Conservation (phyloP, 2,888 invertebrate genomes). For the Andrena bucephala region DNA sequence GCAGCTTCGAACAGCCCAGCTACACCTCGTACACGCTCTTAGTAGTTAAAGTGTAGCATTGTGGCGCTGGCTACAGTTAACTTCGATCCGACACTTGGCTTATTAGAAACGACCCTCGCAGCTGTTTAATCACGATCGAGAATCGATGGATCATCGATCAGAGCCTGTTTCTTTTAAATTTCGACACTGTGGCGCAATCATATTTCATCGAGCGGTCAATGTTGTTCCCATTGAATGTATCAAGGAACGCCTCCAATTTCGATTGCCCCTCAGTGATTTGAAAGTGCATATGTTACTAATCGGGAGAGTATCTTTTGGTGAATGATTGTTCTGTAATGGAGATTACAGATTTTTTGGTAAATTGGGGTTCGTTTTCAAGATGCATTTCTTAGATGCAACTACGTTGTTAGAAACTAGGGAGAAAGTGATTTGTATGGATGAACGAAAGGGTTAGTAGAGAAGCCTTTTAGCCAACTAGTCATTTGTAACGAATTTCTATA, state of each 20-base stretch:
- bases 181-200: conserved; percentile 52
- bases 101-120: conserved; percentile 22
- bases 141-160: conserved; percentile 57
- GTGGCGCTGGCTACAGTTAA: conserved; percentile 60
- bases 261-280: background rate
- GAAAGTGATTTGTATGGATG: too few relatives aligned
- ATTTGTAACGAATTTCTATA: too few relatives aligned
- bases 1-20: conserved; percentile 77
- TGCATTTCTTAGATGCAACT: background rate
- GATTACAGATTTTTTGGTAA: too few relatives aligned
- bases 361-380: too few relatives aligned
- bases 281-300: too few relatives aligned
- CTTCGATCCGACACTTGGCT: conserved; percentile 43
- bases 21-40: conserved; percentile 81
- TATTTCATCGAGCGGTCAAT: conserved; percentile 43
- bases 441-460: too few relatives aligned
- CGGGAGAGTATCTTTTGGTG: too few relatives aligned
- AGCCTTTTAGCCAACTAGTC: too few relatives aligned
- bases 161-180: conserved; percentile 10
- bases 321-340: too few relatives aligned
- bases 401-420: background rate
- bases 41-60: conserved; percentile 69
- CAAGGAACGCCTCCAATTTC: background rate
- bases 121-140: background rate
- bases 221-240: conserved; percentile 20